phyloP scores from a whole-genome alignment of 2,888 invertebrate genomes.

The Epinotia ramella region DNA sequence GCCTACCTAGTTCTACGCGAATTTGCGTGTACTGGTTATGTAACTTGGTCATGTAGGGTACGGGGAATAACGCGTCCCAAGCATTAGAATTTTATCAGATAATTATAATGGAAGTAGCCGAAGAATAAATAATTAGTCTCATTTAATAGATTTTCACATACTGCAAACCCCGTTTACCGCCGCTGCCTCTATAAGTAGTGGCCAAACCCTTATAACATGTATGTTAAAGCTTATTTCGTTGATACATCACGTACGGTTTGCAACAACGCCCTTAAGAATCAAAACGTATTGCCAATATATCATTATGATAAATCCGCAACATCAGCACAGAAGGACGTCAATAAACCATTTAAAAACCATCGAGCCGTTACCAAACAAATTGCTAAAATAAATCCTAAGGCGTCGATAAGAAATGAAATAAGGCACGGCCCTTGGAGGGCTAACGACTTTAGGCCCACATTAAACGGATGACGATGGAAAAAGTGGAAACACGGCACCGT shows the following conservation, averaged over 20 bases:
- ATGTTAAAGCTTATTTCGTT: too few relatives aligned
- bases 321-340: constrained; percentile 23
- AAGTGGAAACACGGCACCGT: constrained; percentile 59
- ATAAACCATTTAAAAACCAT: constrained; percentile 34
- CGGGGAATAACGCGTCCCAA: too few relatives aligned
- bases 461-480: constrained; percentile 58
- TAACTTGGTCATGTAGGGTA: too few relatives aligned
- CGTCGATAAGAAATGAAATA: constrained; percentile 41
- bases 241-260: background rate
- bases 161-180: too few relatives aligned
- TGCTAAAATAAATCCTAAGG: constrained; percentile 30
- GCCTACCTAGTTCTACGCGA: background rate
- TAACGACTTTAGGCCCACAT: constrained; percentile 53
- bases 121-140: too few relatives aligned
- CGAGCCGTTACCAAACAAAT: constrained; percentile 33
- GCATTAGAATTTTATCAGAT: too few relatives aligned
- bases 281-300: background rate
- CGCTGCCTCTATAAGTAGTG: too few relatives aligned
- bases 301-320: constrained; percentile 25
- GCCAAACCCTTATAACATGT: too few relatives aligned
- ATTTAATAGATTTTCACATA: too few relatives aligned
- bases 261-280: background rate
- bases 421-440: constrained; percentile 48
- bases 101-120: too few relatives aligned
- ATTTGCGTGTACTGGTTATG: too few relatives aligned